Percentiles rank a stretch among this genome's conserved stretches.
Evolutionary conservation across 2,888 invertebrate genomes (phyloP).

Genomic region (Hirudinaria manillensis): DNA sequence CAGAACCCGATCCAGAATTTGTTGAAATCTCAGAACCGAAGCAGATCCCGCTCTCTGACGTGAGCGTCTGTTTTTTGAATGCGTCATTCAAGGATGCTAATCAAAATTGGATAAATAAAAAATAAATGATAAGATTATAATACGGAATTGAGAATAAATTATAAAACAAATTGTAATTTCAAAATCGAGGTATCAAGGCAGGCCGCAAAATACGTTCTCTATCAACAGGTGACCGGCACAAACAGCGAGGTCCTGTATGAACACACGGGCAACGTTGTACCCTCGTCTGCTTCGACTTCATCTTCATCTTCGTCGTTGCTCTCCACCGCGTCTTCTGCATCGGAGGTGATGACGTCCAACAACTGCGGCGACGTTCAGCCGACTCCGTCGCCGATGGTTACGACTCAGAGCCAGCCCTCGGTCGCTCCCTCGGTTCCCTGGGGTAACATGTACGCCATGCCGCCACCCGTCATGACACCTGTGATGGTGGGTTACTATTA

Average conservation of each 20-base stretch:
- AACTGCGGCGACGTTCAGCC: neutral
- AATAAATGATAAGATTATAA: too few species aligned
- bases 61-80: slow-evolving; percentile 41
- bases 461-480: slow-evolving; percentile 5
- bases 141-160: too few species aligned
- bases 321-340: neutral
- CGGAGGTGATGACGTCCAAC: neutral
- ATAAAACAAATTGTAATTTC: too few species aligned
- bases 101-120: too few species aligned
- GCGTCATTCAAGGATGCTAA: too few species aligned
- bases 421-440: neutral
- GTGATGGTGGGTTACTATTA: neutral
- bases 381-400: neutral
- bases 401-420: neutral
- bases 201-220: too few species aligned
- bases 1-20: slow-evolving; percentile 79
- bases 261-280: slow-evolving; percentile 19
- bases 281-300: neutral
- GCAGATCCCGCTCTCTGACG: slow-evolving; percentile 80
- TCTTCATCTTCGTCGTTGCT: neutral
- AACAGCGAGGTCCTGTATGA: slow-evolving; percentile 29
- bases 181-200: too few species aligned
- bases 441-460: neutral
- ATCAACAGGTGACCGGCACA: slow-evolving; percentile 20
- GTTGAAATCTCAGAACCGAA: slow-evolving; percentile 71